Evolutionary conservation across 2,113 vertebrate species (phyloP).

Genomic region (Poeciliopsis occidentalis): DNA sequence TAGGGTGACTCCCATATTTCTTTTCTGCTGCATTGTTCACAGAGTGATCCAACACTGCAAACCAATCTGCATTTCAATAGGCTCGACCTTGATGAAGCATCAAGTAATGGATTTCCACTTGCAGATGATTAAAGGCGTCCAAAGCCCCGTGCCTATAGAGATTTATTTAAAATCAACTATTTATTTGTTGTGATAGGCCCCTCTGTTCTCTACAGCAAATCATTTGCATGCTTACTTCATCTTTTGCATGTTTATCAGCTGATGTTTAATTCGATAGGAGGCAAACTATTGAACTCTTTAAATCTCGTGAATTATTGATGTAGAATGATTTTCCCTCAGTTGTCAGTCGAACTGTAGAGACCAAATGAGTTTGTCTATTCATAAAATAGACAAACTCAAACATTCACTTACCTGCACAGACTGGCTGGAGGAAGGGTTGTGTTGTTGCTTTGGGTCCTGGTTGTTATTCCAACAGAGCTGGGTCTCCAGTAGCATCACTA

Average conservation of each 20-base stretch:
- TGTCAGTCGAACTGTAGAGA: background rate
- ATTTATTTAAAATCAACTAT: constrained; percentile 47
- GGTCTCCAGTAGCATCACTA: constrained; percentile 91
- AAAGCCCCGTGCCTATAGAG: constrained; percentile 22
- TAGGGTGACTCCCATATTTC: constrained; percentile 33
- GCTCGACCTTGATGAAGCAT: constrained; percentile 46
- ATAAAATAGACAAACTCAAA: background rate
- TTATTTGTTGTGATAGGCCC: constrained; percentile 26
- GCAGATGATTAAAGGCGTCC: constrained; percentile 43
- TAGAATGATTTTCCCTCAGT: constrained; percentile 19
- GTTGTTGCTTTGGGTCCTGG: constrained; percentile 78
- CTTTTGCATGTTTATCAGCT: constrained; percentile 15
- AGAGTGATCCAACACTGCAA: constrained; percentile 8
- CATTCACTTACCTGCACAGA: constrained; percentile 15
- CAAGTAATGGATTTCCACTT: constrained; percentile 28
- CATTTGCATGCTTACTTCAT: constrained; percentile 7
- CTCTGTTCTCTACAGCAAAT: constrained; percentile 17
- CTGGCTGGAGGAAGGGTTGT: constrained; percentile 19
- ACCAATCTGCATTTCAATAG: constrained; percentile 55
- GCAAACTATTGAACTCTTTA: constrained; percentile 6
- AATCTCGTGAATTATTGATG: constrained; percentile 32
- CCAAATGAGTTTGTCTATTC: background rate
- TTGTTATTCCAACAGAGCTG: constrained; percentile 99
- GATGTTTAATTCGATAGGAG: constrained; percentile 5
- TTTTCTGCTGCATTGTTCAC: constrained; percentile 44